Conservation (phyloP, 2,113 vertebrate species). For the Sphaerodactylus townsendi region DNA sequence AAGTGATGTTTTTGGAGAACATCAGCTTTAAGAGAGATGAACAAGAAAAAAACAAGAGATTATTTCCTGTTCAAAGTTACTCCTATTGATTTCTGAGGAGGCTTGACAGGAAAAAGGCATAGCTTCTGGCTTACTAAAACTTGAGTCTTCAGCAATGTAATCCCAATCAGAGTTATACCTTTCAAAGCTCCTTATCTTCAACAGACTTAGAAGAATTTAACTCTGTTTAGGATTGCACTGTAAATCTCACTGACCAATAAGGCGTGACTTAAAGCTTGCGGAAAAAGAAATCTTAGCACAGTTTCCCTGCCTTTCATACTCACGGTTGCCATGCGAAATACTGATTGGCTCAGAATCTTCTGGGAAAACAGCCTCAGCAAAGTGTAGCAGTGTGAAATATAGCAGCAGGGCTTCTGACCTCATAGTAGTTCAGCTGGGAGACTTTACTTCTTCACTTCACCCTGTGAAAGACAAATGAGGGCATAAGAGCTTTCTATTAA, state of each 20-base stretch:
- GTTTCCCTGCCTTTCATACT: conserved; percentile 71
- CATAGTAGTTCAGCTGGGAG: conserved; percentile 92
- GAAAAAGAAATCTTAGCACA: not conserved
- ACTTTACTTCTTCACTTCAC: conserved; percentile 86
- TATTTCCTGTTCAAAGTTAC: not conserved
- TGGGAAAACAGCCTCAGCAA: conserved; percentile 94
- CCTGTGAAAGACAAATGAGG: conserved; percentile 76
- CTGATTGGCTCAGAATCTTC: conserved; percentile 99
- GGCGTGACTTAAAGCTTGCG: not conserved
- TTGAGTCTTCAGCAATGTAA: not conserved
- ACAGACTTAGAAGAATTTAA: too few species aligned
- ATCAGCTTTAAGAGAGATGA: not conserved
- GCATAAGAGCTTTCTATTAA: not conserved
- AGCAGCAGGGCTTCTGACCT: conserved; percentile 97
- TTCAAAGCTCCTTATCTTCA: too few species aligned
- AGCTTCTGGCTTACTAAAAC: not conserved
- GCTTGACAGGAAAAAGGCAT: not conserved
- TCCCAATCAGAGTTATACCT: too few species aligned
- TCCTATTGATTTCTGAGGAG: not conserved
- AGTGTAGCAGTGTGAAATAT: conserved; percentile 94
- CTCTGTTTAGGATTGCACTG: too few species aligned
- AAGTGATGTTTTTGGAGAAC: not conserved
- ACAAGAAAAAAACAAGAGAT: not conserved
- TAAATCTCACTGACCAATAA: not conserved
- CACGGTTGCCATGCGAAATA: conserved; percentile 99